Evolutionary conservation across 2,797 vertebrate species (phyloP).

Genomic region (Lateolabrax maculatus): DNA sequence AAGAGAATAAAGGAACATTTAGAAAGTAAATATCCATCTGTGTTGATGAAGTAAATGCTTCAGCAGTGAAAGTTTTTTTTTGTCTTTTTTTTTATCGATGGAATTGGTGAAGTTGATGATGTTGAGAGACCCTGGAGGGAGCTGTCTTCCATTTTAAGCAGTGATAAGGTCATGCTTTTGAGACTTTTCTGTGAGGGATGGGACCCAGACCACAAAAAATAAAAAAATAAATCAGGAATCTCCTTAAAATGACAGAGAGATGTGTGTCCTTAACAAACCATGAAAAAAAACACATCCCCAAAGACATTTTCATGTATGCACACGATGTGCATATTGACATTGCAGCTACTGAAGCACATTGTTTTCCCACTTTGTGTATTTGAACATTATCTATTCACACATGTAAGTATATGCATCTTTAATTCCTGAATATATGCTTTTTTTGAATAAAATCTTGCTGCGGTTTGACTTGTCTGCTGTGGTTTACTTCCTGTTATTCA

Average conservation of each 20-base stretch:
- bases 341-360: constrained; percentile 71
- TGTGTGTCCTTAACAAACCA: constrained; percentile 13
- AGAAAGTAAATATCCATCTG: constrained; percentile 36
- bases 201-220: constrained; percentile 2
- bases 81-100: constrained; percentile 14
- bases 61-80: constrained; percentile 31
- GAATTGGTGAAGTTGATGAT: constrained; percentile 21
- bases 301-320: constrained; percentile 64
- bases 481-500: neutral
- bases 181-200: constrained; percentile 26
- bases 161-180: constrained; percentile 40
- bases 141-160: constrained; percentile 68
- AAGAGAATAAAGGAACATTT: constrained; percentile 20
- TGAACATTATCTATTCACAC: constrained; percentile 78
- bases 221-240: neutral
- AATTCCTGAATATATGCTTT: constrained; percentile 77
- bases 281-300: constrained; percentile 20
- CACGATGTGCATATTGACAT: constrained; percentile 47
- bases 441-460: constrained; percentile 81
- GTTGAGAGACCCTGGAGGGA: constrained; percentile 23
- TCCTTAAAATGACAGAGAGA: constrained; percentile 23
- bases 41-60: constrained; percentile 42
- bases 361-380: constrained; percentile 75
- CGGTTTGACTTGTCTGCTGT: constrained; percentile 43
- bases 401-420: constrained; percentile 83